Conservation (phyloP, 2,888 invertebrate genomes). For the Xestia sexstrigata region DNA sequence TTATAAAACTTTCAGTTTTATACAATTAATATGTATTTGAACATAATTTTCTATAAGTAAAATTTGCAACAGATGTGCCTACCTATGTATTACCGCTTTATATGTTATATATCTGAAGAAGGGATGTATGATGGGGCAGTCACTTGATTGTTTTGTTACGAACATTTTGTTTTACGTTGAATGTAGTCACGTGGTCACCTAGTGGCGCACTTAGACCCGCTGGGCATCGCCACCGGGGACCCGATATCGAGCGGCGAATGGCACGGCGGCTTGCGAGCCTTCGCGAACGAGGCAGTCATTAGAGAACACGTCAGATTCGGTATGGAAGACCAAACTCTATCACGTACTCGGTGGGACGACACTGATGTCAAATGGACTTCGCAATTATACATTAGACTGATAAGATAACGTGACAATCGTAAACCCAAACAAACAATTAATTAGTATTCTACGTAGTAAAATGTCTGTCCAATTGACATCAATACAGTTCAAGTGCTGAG, state of each 20-base stretch:
- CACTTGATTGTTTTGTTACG: constrained; percentile 62
- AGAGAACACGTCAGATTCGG: constrained; percentile 90
- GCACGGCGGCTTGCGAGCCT: constrained; percentile 88
- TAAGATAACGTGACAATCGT: constrained; percentile 55
- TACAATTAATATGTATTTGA: constrained; percentile 32
- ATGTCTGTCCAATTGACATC: constrained; percentile 69
- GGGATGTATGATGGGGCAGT: constrained; percentile 54
- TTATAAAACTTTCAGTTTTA: constrained; percentile 39
- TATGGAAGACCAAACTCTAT: constrained; percentile 79
- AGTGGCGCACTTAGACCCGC: constrained; percentile 97
- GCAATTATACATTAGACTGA: constrained; percentile 56
- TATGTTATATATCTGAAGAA: constrained; percentile 51
- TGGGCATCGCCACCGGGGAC: constrained; percentile 95
- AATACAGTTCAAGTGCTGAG: constrained; percentile 69
- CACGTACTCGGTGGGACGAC: constrained; percentile 77
- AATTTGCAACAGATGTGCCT: constrained; percentile 42
- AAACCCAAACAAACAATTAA: constrained; percentile 60
- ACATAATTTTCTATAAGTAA: constrained; percentile 40
- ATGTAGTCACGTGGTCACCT: constrained; percentile 97
- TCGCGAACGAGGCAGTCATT: constrained; percentile 89
- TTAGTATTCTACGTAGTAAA: constrained; percentile 47
- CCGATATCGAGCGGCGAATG: constrained; percentile 88
- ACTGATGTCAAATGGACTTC: constrained; percentile 75
- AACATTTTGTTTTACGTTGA: constrained; percentile 73
- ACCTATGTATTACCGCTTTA: constrained; percentile 57